Evolutionary conservation across 2,888 invertebrate species (phyloP).

Genomic region (Anorthoa munda): DNA sequence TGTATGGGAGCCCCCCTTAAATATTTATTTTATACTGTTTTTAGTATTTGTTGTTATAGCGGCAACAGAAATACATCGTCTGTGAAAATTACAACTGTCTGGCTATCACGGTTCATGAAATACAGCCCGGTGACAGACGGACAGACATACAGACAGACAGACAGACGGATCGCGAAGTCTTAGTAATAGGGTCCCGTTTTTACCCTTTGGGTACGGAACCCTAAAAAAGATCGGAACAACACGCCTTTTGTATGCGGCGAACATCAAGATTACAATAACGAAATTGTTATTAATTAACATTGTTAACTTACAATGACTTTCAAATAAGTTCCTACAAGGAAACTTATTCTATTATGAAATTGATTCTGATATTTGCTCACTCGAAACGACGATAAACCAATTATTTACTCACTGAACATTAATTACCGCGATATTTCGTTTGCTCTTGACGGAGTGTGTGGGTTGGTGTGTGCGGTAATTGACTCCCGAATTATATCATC

Average conservation of each 20-base stretch:
- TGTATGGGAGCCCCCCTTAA: too few relatives aligned
- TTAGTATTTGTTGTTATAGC: too few relatives aligned
- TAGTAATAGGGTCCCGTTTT: too few relatives aligned
- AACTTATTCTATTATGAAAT: slow-evolving; percentile 32
- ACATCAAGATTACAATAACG: background rate
- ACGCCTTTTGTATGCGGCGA: background rate
- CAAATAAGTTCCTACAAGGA: background rate
- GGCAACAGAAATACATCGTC: too few relatives aligned
- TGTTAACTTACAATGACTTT: slow-evolving; percentile 6
- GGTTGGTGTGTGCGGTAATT: slow-evolving; percentile 54
- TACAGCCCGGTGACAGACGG: too few relatives aligned
- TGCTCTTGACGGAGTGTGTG: slow-evolving; percentile 40
- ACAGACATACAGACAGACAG: too few relatives aligned
- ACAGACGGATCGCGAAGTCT: too few relatives aligned
- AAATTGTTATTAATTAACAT: slow-evolving; percentile 2
- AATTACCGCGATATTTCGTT: slow-evolving; percentile 56
- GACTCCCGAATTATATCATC: slow-evolving; percentile 15
- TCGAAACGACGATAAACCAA: slow-evolving; percentile 36
- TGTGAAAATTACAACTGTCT: too few relatives aligned
- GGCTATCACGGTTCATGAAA: too few relatives aligned
- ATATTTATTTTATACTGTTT: too few relatives aligned
- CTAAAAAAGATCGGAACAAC: background rate
- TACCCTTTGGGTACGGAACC: too few relatives aligned
- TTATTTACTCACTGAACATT: slow-evolving; percentile 52
- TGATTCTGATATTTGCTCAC: slow-evolving; percentile 12